phyloP scores from a whole-genome alignment of 2,797 vertebrate species.

The Sebastes diaconus region DNA sequence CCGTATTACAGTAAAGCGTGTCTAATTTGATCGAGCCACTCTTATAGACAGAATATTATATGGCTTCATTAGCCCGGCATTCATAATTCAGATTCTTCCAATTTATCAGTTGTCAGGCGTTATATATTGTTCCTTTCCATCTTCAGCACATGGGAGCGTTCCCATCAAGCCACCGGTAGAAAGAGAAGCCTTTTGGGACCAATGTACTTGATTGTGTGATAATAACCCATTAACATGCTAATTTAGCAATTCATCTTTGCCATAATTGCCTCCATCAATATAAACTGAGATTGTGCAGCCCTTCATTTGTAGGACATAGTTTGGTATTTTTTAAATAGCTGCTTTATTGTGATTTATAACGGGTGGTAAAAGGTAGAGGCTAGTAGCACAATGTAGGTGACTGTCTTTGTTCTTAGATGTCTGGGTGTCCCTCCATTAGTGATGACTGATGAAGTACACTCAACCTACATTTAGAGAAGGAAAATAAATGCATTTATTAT shows the following conservation, averaged over 20 bases:
- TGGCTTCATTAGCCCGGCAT: constrained; percentile 32
- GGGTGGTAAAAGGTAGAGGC: background rate
- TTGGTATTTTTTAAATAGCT: background rate
- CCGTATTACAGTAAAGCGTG: background rate
- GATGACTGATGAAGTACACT: too few relatives aligned
- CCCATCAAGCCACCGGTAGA: constrained; percentile 35
- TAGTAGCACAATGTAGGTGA: background rate
- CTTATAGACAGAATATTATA: constrained; percentile 5
- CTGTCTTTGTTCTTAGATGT: background rate
- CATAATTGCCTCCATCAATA: constrained; percentile 71
- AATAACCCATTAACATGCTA: constrained; percentile 72
- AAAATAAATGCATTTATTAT: too few relatives aligned
- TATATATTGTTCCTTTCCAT: constrained; percentile 28
- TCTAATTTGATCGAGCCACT: constrained; percentile 2
- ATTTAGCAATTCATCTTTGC: constrained; percentile 64
- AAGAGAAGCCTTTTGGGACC: constrained; percentile 46
- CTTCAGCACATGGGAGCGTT: constrained; percentile 40
- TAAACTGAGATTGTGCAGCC: constrained; percentile 11
- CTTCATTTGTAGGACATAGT: constrained; percentile 33
- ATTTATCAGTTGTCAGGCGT: constrained; percentile 54
- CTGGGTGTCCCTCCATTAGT: background rate
- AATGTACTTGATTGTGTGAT: constrained; percentile 51
- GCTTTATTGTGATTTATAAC: constrained; percentile 25
- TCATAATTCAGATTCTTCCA: constrained; percentile 38
- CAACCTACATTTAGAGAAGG: too few relatives aligned